phyloP scores from a whole-genome alignment of 2,888 invertebrate species.

The Microplitis manilae region DNA sequence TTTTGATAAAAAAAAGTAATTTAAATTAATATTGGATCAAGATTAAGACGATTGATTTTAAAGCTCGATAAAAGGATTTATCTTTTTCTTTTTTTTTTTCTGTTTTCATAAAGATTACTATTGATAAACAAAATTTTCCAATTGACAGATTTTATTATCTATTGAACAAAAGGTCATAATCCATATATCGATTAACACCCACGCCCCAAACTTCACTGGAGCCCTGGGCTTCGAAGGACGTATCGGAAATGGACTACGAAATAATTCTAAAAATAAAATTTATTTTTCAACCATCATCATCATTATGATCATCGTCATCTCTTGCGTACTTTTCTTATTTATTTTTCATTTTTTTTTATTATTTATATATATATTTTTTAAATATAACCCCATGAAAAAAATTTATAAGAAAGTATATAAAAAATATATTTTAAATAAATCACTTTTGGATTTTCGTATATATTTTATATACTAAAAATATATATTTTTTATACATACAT shows the following conservation, averaged over 20 bases:
- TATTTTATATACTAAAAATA: too few species aligned
- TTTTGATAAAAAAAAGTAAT: neutral
- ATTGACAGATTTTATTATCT: slow-evolving; percentile 4
- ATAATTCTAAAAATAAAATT: slow-evolving; percentile 57
- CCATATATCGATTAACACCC: slow-evolving; percentile 46
- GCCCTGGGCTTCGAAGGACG: slow-evolving; percentile 51
- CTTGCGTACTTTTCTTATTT: slow-evolving; percentile 13
- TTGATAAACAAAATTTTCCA: neutral
- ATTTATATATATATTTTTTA: neutral
- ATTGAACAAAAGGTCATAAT: slow-evolving; percentile 16
- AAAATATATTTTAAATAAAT: too few species aligned
- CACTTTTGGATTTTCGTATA: too few species aligned
- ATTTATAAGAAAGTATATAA: too few species aligned
- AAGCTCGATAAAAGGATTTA: neutral
- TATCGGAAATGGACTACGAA: slow-evolving; percentile 56
- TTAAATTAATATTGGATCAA: neutral
- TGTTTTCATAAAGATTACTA: neutral
- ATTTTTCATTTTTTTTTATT: neutral
- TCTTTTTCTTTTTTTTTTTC: neutral
- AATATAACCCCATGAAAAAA: neutral
- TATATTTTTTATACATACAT: too few species aligned
- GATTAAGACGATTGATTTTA: neutral
- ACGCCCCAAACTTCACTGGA: slow-evolving; percentile 46
- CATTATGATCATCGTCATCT: slow-evolving; percentile 12
- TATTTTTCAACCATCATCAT: slow-evolving; percentile 26